Evolutionary conservation across 2,113 vertebrate species (phyloP).

Genomic region (Vombatus ursinus): DNA sequence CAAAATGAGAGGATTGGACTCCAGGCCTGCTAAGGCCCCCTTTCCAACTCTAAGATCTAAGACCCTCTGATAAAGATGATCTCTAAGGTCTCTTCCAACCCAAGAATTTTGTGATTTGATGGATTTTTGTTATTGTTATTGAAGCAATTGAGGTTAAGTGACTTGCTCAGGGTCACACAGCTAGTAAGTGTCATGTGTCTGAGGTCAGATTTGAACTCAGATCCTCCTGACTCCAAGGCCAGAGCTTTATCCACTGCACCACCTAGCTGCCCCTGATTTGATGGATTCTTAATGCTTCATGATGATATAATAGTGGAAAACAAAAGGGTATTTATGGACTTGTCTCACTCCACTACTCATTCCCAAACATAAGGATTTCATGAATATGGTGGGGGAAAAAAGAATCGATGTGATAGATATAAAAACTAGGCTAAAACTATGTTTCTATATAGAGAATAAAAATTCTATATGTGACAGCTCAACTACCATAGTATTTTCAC

Average conservation of each 20-base stretch:
- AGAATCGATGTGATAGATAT: neutral
- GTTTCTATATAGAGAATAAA: constrained; percentile 25
- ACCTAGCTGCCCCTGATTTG: too few species aligned
- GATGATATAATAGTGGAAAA: neutral
- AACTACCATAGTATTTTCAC: neutral
- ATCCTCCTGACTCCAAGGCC: too few species aligned
- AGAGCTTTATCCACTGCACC: too few species aligned
- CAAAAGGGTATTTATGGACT: neutral
- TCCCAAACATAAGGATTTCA: constrained; percentile 32
- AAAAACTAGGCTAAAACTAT: constrained; percentile 37
- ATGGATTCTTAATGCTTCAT: neutral
- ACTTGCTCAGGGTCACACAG: too few species aligned
- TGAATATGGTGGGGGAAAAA: neutral
- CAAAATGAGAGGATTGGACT: neutral
- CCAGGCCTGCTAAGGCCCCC: neutral
- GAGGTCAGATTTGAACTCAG: too few species aligned
- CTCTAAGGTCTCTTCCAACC: neutral
- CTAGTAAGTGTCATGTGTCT: too few species aligned
- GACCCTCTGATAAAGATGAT: neutral
- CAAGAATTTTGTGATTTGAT: constrained; percentile 5
- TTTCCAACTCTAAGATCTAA: neutral
- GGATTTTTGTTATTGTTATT: neutral
- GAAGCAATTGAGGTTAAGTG: too few species aligned
- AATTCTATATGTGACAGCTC: neutral
- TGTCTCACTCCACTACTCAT: constrained; percentile 10